Evolutionary conservation across 2,797 vertebrate species (phyloP).

Genomic region (Rhinatrema bivittatum): DNA sequence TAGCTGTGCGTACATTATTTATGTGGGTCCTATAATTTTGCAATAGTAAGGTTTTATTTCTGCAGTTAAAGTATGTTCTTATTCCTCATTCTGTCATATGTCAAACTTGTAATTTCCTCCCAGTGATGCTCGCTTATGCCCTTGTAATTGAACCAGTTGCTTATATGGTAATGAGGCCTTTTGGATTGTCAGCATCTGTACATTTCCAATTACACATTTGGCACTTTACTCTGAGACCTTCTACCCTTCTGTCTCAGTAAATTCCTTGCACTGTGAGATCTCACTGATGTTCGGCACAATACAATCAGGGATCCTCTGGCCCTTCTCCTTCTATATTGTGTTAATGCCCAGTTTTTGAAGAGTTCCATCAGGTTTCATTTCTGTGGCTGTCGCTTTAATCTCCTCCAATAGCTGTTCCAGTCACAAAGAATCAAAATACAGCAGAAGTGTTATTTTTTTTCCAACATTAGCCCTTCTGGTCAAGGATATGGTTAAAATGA

Average conservation of each 20-base stretch:
- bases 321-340: background rate
- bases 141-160: conserved; percentile 20
- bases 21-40: too few species aligned
- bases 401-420: background rate
- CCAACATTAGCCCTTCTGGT: conserved; percentile 2
- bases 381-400: conserved; percentile 17
- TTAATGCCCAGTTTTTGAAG: conserved; percentile 15
- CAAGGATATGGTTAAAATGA: conserved; percentile 5
- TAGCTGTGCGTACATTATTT: too few species aligned
- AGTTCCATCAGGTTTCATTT: conserved; percentile 1
- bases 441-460: conserved; percentile 8
- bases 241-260: conserved; percentile 28
- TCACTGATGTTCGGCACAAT: conserved; percentile 14
- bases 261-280: conserved; percentile 27
- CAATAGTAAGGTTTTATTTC: too few species aligned
- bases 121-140: conserved; percentile 4
- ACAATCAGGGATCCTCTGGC: conserved; percentile 7
- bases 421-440: conserved; percentile 5
- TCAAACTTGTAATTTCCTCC: conserved; percentile 17
- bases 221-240: conserved; percentile 31
- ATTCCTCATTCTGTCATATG: conserved; percentile 13
- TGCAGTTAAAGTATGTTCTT: background rate
- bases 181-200: conserved; percentile 18
- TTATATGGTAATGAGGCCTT: conserved; percentile 33
- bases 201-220: conserved; percentile 33